Percentiles rank a stretch among this genome's conserved stretches.
These are phyloP conservation scores for Bombycilla garrulus DNA, from an alignment of 2,113 vertebrate genomes.

Conservation along the genomic window DNA sequence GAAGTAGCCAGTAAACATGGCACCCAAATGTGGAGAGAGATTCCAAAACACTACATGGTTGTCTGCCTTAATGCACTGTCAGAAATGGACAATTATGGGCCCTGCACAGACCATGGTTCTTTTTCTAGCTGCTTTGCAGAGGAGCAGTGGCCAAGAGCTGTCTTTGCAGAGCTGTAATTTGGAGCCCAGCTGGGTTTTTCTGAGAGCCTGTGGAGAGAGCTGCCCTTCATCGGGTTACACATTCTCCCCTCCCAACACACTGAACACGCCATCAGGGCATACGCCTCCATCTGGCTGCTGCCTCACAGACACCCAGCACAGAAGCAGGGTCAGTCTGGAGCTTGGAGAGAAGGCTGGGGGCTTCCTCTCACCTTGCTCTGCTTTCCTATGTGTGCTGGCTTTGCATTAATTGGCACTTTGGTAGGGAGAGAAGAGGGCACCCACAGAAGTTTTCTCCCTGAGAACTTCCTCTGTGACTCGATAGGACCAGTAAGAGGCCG, in stretches of 20 bases:
- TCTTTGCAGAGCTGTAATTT: background rate
- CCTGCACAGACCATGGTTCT: background rate
- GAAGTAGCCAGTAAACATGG: accelerated
- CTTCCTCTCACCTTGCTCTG: background rate
- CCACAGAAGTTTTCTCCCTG: too few relatives aligned
- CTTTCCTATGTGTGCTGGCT: background rate
- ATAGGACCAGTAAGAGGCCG: too few relatives aligned
- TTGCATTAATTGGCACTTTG: too few relatives aligned
- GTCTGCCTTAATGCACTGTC: background rate
- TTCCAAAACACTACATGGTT: background rate
- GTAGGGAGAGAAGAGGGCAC: too few relatives aligned
- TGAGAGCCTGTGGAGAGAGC: background rate
- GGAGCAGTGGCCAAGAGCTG: background rate
- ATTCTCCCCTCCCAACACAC: accelerated
- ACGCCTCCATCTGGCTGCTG: background rate
- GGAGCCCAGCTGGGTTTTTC: background rate
- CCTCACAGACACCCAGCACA: background rate
- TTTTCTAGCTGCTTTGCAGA: background rate
- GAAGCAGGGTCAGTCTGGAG: background rate
- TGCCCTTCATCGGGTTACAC: accelerated
- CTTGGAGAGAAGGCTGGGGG: background rate
- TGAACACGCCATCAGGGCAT: accelerated
- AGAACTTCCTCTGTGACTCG: too few relatives aligned
- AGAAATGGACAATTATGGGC: background rate
- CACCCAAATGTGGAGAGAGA: background rate